phyloP scores from a whole-genome alignment of 2,113 vertebrate species.

The Bungarus multicinctus region DNA sequence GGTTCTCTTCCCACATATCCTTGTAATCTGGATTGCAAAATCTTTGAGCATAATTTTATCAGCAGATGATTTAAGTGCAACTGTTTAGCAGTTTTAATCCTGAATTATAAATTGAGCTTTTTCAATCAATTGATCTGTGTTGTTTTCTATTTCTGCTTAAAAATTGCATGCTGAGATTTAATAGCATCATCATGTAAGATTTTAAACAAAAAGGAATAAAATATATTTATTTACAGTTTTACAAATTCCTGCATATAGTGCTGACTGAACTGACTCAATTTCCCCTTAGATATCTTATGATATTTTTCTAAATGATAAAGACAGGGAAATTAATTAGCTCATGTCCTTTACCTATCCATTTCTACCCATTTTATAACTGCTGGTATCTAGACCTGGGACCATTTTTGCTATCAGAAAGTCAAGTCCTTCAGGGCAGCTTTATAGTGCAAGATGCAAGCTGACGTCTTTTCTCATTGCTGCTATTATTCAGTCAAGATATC shows the following conservation, averaged over 20 bases:
- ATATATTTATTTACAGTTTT: neutral
- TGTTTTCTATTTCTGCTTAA: neutral
- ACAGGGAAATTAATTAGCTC: neutral
- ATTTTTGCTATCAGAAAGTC: neutral
- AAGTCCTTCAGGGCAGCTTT: neutral
- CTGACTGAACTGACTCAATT: neutral
- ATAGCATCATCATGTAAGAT: neutral
- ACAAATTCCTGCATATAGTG: neutral
- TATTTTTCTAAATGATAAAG: neutral
- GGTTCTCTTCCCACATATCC: no score
- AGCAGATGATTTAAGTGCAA: no score
- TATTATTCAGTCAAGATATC: neutral
- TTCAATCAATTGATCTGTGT: neutral
- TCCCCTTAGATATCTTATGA: neutral
- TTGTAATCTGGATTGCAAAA: no score
- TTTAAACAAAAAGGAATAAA: neutral
- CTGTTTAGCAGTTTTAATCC: no score
- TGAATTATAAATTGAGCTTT: no score
- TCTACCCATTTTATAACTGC: neutral
- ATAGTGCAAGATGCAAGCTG: neutral
- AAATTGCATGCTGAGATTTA: neutral
- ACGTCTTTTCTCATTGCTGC: neutral
- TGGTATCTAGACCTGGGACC: neutral
- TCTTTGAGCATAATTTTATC: no score
- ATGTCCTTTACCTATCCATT: neutral